A percentile compares a stretch with the other conserved stretches of the same genome.
These are phyloP conservation scores for Mormyrus lacerda DNA, from an alignment of 2,113 vertebrate genomes.

Conservation along the genomic window DNA sequence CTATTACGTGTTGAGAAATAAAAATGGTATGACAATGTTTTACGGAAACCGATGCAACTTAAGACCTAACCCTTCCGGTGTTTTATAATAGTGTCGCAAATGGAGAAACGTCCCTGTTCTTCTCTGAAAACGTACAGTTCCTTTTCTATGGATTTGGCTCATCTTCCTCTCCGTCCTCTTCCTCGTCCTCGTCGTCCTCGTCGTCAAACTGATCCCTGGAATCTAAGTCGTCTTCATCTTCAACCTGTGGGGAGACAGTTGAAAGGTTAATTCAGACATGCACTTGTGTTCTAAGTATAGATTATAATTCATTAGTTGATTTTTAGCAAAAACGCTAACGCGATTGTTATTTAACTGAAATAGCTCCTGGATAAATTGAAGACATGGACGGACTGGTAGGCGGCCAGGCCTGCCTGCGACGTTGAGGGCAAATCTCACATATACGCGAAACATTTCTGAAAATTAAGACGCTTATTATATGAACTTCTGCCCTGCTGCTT, in stretches of 20 bases:
- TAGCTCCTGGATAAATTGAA: neutral
- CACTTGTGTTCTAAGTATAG: neutral
- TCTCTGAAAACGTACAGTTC: neutral
- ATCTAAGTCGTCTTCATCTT: constrained; percentile 68
- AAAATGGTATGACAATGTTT: constrained; percentile 18
- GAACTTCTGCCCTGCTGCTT: too few species aligned
- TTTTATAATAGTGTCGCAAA: constrained; percentile 27
- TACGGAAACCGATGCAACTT: constrained; percentile 30
- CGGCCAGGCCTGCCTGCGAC: too few species aligned
- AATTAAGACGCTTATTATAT: too few species aligned
- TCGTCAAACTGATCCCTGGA: constrained; percentile 58
- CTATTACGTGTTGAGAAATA: neutral
- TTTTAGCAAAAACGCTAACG: neutral
- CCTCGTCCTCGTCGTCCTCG: constrained; percentile 35
- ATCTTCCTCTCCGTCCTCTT: constrained; percentile 18
- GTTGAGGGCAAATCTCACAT: too few species aligned
- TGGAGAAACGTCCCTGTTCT: constrained; percentile 30
- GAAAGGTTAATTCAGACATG: neutral
- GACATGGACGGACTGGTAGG: neutral
- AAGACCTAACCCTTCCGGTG: constrained; percentile 39
- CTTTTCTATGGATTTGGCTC: constrained; percentile 25
- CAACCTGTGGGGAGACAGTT: constrained; percentile 52
- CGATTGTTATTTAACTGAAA: neutral
- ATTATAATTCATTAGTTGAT: neutral
- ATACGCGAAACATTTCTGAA: too few species aligned